Base-by-base conservation (phyloP, 35 echinoderm and acorn worm species). In the Eucidaris tribuloides region DNA sequence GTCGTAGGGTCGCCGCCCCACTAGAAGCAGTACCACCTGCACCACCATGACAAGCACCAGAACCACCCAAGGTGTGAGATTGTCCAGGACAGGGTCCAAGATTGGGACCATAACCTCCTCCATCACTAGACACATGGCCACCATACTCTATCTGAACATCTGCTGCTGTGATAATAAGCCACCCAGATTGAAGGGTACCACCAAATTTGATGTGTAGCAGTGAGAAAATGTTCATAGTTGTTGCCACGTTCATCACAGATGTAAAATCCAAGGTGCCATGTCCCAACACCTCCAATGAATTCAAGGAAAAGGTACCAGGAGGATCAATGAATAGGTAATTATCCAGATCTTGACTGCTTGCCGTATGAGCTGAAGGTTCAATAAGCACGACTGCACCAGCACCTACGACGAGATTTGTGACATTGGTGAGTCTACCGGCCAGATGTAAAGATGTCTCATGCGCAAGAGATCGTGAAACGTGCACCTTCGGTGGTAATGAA, bases 31-130 rank as follows among this genome's bases (percentile, higher is more conserved):
- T 23, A 61, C 93, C 93, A 17, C 93, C 93, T 42, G 55, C 62
- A 23, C 93, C 93, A 83, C 93, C 93, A 87, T 96, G 81, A 58
- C 87, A 87, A 62, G 77, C 93, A 22, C 87, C 87, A 17, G 93
- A 79, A 48, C 88, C 82, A 70, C 79, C 76, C 9, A 44, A 30
- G 44, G 42, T 22, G 78, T 82, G 43, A 42, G 20, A 65, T 20
- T 19, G 25, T 22, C 93, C 93, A 61, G 46, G 41, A 40, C 87
- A 89, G 14, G 79, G 88, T 24, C 93, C 93, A 78, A 55, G 32
- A 58, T 57, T 65, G 5, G 78, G 33, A 19, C 30, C 31, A 33
- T 50, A 91, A 6, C 93, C 93, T 44, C 77, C 40, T 28, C 88
- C 93, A 58, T 78, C 57, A 44, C 76, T 66, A 55, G 59, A 11